Evolutionary conservation across 2,888 invertebrate species (phyloP).

Genomic region (Aricia artaxerxes): DNA sequence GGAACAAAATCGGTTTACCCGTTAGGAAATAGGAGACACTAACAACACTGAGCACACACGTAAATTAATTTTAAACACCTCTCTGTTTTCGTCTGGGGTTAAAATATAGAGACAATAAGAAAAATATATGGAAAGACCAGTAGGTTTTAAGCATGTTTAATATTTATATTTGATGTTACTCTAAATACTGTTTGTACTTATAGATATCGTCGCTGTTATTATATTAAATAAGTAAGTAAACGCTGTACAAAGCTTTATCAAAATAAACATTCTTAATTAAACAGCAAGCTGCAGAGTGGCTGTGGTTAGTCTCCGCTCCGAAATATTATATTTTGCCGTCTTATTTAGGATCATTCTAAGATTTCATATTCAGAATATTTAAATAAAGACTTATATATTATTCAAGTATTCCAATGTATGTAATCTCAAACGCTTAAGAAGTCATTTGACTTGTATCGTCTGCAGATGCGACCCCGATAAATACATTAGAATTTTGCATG

Average conservation of each 20-base stretch:
- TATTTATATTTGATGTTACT: too few species aligned
- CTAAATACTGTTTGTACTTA: neutral
- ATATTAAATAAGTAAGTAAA: neutral
- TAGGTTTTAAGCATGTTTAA: too few species aligned
- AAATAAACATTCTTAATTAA: slow-evolving; percentile 13
- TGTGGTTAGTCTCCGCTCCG: neutral
- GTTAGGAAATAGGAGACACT: too few species aligned
- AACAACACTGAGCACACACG: too few species aligned
- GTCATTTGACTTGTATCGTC: slow-evolving; percentile 15
- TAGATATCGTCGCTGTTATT: neutral
- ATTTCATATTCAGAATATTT: neutral
- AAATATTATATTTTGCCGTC: neutral
- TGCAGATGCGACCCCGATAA: slow-evolving; percentile 20
- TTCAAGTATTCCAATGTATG: slow-evolving; percentile 8
- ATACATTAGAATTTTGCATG: slow-evolving; percentile 25
- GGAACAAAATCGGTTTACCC: too few species aligned
- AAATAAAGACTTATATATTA: neutral
- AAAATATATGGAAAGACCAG: too few species aligned
- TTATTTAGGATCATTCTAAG: neutral
- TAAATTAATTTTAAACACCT: too few species aligned
- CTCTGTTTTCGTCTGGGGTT: too few species aligned
- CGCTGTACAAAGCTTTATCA: neutral
- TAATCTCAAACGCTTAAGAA: neutral
- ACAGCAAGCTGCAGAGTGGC: neutral
- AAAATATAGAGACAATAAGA: too few species aligned